Conservation (phyloP, 2,797 vertebrate species). For the Channallabes apus region DNA sequence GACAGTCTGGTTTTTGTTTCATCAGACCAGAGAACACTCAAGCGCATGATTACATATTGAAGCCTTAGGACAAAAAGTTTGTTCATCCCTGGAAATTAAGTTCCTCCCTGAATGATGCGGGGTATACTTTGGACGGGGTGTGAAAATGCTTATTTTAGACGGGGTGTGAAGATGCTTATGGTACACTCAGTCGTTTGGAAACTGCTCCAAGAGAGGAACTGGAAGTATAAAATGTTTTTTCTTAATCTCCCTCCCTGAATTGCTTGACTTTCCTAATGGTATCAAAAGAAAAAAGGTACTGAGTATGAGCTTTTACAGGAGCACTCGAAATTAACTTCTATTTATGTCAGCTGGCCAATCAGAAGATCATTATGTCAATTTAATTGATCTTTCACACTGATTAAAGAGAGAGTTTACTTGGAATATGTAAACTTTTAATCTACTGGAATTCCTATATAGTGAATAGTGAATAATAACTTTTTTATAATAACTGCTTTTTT, state of each 20-base stretch:
- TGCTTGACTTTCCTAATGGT: not conserved
- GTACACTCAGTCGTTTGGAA: not conserved
- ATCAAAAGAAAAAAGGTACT: not conserved
- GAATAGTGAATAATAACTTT: too few relatives aligned
- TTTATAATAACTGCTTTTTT: too few relatives aligned
- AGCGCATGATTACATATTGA: not conserved
- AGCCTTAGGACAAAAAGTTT: not conserved
- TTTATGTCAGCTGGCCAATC: not conserved
- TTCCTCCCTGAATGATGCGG: not conserved
- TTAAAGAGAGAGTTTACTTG: not conserved
- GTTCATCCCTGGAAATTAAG: not conserved
- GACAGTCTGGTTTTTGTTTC: not conserved
- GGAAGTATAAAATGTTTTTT: not conserved
- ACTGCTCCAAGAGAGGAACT: not conserved
- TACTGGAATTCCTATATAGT: too few relatives aligned
- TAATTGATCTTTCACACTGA: not conserved
- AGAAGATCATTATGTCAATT: not conserved
- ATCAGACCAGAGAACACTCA: not conserved
- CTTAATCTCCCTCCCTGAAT: not conserved
- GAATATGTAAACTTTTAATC: too few relatives aligned
- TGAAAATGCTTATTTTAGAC: too few relatives aligned
- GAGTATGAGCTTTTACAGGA: not conserved
- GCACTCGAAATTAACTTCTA: not conserved
- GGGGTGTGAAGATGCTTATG: not conserved
- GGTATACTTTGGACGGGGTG: not conserved